phyloP scores from a whole-genome alignment of 2,888 invertebrate genomes.

The Torymus texanus region DNA sequence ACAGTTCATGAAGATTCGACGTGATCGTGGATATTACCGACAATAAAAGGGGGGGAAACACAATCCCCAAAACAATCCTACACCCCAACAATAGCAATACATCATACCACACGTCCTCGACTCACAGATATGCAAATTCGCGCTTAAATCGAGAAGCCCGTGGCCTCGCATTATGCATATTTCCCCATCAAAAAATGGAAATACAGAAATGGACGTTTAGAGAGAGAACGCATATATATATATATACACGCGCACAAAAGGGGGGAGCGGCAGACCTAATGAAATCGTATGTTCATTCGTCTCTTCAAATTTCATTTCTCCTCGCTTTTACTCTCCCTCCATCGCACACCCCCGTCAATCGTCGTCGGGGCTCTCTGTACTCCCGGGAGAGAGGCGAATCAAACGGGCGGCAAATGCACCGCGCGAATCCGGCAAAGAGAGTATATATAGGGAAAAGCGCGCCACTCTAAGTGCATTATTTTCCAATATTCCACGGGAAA shows the following conservation, averaged over 20 bases:
- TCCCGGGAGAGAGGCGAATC: conserved; percentile 56
- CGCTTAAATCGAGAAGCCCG: conserved; percentile 7
- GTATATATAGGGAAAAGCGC: conserved; percentile 1
- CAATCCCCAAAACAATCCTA: too few species aligned
- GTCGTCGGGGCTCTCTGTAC: neutral
- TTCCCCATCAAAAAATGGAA: conserved; percentile 45
- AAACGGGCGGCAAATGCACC: conserved; percentile 56
- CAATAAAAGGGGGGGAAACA: too few species aligned
- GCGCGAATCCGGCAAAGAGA: conserved; percentile 7
- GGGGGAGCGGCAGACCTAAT: conserved; percentile 16
- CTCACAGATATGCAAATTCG: neutral
- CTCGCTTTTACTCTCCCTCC: neutral
- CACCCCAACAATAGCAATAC: too few species aligned
- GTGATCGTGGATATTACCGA: too few species aligned
- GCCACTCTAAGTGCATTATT: conserved; percentile 69
- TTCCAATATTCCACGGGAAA: conserved; percentile 69
- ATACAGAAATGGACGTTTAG: conserved; percentile 26
- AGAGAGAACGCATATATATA: neutral
- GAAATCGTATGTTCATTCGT: conserved; percentile 51
- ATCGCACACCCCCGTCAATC: too few species aligned
- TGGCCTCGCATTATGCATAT: conserved; percentile 3
- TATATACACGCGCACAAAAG: neutral
- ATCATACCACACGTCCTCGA: too few species aligned
- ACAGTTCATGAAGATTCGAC: too few species aligned
- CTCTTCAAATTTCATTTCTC: conserved; percentile 46